Evolutionary conservation across 2,888 invertebrate genomes (phyloP), one percentile per base, ranked within the genome.

Genomic region (Lamellibrachia columna): DNA sequence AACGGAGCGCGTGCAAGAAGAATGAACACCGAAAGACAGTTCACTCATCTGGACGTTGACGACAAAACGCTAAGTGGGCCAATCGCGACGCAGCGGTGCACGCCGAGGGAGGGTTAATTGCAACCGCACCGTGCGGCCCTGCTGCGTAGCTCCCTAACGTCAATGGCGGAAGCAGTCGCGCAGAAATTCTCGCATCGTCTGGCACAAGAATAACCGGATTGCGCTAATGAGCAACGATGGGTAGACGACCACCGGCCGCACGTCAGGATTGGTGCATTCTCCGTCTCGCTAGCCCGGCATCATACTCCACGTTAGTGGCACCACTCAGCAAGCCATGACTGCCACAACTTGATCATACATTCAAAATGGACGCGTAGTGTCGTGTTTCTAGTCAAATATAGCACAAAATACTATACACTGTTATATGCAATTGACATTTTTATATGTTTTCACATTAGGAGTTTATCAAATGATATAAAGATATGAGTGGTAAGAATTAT

Each of bases 11-110:
- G 75, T 22, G 75, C 75, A 22, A 22, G 75, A 75, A 75, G 9
- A 75, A 75, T 75, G 75, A 75, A 22, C 22, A 75, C n/a, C n/a
- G 75, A 22, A 22, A 11, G 75, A 6, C 75, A 75, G 75, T 75
- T 75, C n/a, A 22, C 22, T 22, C 22, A 22, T 22, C 22, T 22
- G 22, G 3, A 75, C 75, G 75, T 6, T n/a, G 22, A 2, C 75
- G 75, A 75, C 75, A 75, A 75, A 40, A 75, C 6, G 6, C 75
- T 75, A 75, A 75, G 75, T 75, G 75, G 75, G 75, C 75, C 75
- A 75, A 75, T 75, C 75, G 75, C 22, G 75, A 75, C 75, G 75
- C 75, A 75, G n/a, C 75, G 75, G n/a, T n/a, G 75, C 75, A n/a
- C 15, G 75, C 75, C n/a, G 75, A 75, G 75, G 75, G 75, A 75